Evolutionary conservation across 2,797 vertebrate genomes (phyloP).

Genomic region (Malurus splendens): DNA sequence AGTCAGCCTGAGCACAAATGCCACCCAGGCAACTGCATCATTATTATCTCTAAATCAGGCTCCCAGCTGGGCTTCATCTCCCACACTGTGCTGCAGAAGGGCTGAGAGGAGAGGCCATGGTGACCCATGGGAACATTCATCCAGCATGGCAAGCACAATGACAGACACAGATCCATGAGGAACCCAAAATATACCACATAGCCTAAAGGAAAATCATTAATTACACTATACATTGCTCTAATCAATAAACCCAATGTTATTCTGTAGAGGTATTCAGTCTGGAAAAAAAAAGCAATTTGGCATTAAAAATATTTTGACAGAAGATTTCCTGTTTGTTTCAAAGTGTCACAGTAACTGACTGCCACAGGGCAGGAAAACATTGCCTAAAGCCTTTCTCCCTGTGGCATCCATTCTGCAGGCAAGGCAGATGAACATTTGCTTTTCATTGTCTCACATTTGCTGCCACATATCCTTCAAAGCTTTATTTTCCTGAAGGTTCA

Average conservation of each 20-base stretch:
- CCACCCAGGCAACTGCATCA: neutral
- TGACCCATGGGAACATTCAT: neutral
- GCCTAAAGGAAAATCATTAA: neutral
- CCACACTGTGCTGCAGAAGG: neutral
- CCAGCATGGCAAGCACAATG: neutral
- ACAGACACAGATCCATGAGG: neutral
- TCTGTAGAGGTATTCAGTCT: neutral
- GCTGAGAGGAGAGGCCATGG: neutral
- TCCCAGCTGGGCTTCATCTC: neutral
- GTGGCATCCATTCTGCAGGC: slow-evolving; percentile 3
- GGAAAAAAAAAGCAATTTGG: neutral
- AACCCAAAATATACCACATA: neutral
- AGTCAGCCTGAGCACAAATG: neutral
- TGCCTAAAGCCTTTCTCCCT: slow-evolving; percentile 35
- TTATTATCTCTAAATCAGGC: neutral
- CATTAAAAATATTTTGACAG: slow-evolving; percentile 44
- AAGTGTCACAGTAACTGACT: neutral
- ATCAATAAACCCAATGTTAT: neutral
- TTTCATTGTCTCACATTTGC: slow-evolving; percentile 1
- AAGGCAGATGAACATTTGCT: slow-evolving; percentile 24
- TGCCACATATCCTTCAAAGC: neutral
- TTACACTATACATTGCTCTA: neutral
- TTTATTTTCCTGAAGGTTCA: neutral
- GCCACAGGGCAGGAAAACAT: slow-evolving; percentile 13
- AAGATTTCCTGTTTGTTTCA: slow-evolving; percentile 22